A percentile compares a stretch with the other conserved stretches of the same genome.
Evolutionary conservation across 2,113 vertebrate species (phyloP).

Genomic region (Fregata magnificens): DNA sequence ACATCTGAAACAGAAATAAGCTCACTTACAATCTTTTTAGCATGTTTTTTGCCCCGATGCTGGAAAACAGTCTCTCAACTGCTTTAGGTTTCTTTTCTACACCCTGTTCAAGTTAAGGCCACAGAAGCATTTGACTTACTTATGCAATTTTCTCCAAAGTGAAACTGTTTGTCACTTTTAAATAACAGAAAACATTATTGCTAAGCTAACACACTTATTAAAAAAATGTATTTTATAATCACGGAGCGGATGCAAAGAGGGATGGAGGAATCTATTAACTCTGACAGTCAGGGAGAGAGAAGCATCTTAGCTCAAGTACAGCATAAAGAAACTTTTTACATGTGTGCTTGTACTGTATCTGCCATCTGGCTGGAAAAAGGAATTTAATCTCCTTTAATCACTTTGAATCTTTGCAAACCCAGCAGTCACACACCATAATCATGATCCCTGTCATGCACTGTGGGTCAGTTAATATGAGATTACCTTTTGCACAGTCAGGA

Average conservation of each 20-base stretch:
- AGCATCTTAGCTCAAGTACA: background rate
- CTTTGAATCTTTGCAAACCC: slow-evolving; percentile 16
- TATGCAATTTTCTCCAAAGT: background rate
- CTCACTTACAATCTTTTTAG: background rate
- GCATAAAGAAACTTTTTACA: background rate
- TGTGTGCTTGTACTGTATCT: background rate
- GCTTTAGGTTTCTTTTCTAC: background rate
- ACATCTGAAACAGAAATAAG: background rate
- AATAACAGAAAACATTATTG: background rate
- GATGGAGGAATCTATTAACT: background rate
- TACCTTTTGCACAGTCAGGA: slow-evolving; percentile 96
- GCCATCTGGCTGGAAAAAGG: background rate
- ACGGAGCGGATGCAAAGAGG: background rate
- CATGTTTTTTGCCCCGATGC: background rate
- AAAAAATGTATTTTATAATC: background rate
- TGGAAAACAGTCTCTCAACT: background rate
- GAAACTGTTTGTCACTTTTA: background rate
- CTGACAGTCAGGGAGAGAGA: background rate
- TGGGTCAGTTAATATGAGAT: background rate
- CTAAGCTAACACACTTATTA: background rate
- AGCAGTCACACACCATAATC: background rate
- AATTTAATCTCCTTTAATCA: slow-evolving; percentile 30
- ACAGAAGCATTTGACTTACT: background rate
- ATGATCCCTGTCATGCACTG: background rate
- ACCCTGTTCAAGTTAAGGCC: background rate